Evolutionary conservation across 2,113 vertebrate genomes (phyloP).

Genomic region (Carassius carassius): DNA sequence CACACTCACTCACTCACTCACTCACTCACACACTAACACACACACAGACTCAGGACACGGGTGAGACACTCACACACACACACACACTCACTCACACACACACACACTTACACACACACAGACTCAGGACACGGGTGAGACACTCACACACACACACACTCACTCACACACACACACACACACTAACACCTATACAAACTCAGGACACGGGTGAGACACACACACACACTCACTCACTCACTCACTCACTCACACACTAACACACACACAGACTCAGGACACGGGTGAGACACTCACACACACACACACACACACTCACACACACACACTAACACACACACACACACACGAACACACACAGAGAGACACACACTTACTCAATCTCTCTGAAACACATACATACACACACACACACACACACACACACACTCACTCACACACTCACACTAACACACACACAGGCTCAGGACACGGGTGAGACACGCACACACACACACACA

Average conservation of each 20-base stretch:
- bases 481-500: background rate
- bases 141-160: too few species aligned
- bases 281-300: too few species aligned
- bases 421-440: background rate
- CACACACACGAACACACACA: too few species aligned
- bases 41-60: slow-evolving; percentile 87
- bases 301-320: too few species aligned
- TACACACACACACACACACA: background rate
- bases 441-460: slow-evolving; percentile 81
- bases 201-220: too few species aligned
- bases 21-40: slow-evolving; percentile 68
- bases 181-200: too few species aligned
- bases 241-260: background rate
- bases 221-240: background rate
- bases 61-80: slow-evolving; percentile 69
- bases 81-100: background rate
- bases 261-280: too few species aligned
- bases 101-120: slow-evolving; percentile 78
- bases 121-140: slow-evolving; percentile 88
- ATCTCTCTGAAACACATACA: too few species aligned
- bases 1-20: background rate
- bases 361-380: too few species aligned
- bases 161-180: background rate
- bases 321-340: too few species aligned
- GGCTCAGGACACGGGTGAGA: slow-evolving; percentile 88